phyloP scores from a whole-genome alignment of 2,113 vertebrate species.

The Crotalus horridus region DNA sequence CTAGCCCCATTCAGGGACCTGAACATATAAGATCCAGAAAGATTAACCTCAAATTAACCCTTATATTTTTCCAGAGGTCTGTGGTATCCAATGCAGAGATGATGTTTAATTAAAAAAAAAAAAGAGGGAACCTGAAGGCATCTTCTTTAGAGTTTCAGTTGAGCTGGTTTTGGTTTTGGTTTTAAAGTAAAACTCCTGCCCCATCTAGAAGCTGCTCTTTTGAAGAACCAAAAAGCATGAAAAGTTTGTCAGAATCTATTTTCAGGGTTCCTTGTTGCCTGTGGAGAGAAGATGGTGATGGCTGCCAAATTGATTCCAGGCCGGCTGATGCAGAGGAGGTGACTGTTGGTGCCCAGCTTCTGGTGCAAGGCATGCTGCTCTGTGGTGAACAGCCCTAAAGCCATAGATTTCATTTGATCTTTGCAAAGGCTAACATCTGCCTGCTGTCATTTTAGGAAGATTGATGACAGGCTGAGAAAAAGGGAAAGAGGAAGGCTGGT shows the following conservation, averaged over 20 bases:
- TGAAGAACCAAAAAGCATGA: constrained; percentile 39
- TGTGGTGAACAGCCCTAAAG: constrained; percentile 88
- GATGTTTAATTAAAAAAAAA: neutral
- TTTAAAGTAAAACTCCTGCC: neutral
- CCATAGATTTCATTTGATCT: constrained; percentile 98
- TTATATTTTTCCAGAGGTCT: neutral
- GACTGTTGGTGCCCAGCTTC: constrained; percentile 64
- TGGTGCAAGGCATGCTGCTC: constrained; percentile 70
- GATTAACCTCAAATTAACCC: neutral
- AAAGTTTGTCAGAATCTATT: constrained; percentile 78
- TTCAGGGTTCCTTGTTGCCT: constrained; percentile 51
- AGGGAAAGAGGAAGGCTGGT: constrained; percentile 59
- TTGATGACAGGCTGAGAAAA: constrained; percentile 91
- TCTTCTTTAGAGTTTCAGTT: constrained; percentile 23
- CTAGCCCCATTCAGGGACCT: constrained; percentile 34
- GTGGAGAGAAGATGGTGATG: constrained; percentile 61
- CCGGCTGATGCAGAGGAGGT: constrained; percentile 60
- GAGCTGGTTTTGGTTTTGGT: neutral
- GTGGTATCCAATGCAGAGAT: neutral
- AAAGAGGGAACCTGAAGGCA: neutral
- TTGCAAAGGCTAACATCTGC: constrained; percentile 99
- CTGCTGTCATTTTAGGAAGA: constrained; percentile 98
- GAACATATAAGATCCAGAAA: constrained; percentile 32
- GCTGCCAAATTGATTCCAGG: constrained; percentile 68
- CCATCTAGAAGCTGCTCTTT: neutral